A percentile compares a stretch with the other conserved stretches of the same genome.
Evolutionary conservation across 2,113 vertebrate species (phyloP).

Genomic region (Ornithorhynchus anatinus): DNA sequence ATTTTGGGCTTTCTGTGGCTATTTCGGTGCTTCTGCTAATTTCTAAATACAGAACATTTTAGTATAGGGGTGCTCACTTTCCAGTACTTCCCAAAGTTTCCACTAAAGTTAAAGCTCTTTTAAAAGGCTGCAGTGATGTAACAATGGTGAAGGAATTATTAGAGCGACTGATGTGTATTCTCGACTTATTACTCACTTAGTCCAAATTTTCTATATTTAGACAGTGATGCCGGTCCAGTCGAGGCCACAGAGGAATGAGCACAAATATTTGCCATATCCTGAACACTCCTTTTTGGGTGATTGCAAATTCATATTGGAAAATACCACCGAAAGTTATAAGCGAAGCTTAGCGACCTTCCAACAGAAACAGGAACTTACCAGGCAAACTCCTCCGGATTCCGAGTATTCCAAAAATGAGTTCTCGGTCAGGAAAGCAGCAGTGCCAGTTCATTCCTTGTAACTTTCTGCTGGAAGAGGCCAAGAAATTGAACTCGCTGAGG

Average conservation of each 20-base stretch:
- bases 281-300: background rate
- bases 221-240: background rate
- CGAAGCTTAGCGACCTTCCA: slow-evolving; percentile 8
- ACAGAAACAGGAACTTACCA: background rate
- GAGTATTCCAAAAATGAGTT: background rate
- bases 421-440: rapidly evolving
- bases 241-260: background rate
- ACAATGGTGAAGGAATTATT: slow-evolving; percentile 40
- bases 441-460: rapidly evolving
- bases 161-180: slow-evolving; percentile 40
- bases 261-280: background rate
- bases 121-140: slow-evolving; percentile 21
- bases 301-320: slow-evolving; percentile 13
- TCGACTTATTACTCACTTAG: slow-evolving; percentile 1
- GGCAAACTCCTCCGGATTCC: background rate
- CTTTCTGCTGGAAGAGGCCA: background rate
- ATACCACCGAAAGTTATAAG: slow-evolving; percentile 28
- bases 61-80: slow-evolving; percentile 33
- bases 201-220: background rate
- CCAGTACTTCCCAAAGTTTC: slow-evolving; percentile 34
- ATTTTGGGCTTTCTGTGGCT: slow-evolving; percentile 22
- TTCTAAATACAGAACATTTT: slow-evolving; percentile 7
- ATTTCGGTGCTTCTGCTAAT: slow-evolving; percentile 21
- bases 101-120: slow-evolving; percentile 40
- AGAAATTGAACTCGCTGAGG: background rate